A percentile compares a stretch with the other conserved stretches of the same genome.
These are phyloP conservation scores for Microctonus brassicae DNA, from an alignment of 2,888 invertebrate species.

Conservation along the genomic window DNA sequence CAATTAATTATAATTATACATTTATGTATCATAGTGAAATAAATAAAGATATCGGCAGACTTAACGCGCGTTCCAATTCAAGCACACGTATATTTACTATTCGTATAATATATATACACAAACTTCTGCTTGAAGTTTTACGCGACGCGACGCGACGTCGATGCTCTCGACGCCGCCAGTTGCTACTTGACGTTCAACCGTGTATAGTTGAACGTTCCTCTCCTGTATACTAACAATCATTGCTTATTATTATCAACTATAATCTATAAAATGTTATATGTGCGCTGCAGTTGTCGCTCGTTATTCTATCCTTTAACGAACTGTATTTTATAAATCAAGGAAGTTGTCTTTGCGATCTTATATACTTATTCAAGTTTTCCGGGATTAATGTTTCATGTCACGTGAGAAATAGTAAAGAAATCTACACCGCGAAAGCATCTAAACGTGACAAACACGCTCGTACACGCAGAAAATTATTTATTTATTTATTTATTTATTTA, in stretches of 20 bases:
- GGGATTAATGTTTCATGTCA: not conserved
- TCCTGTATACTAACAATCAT: too few relatives aligned
- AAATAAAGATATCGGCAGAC: slow-evolving; percentile 49
- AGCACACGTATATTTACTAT: not conserved
- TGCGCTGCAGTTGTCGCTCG: not conserved
- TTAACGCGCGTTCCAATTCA: slow-evolving; percentile 26
- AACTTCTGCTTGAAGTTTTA: not conserved
- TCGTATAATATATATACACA: not conserved
- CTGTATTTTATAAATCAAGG: not conserved
- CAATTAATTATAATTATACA: too few relatives aligned
- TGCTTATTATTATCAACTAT: not conserved
- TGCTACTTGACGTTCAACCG: slow-evolving; percentile 47
- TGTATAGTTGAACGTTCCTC: slow-evolving; percentile 49
- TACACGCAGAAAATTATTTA: not conserved
- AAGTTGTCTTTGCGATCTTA: not conserved
- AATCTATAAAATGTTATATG: not conserved
- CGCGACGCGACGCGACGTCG: slow-evolving; percentile 8
- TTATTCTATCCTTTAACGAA: not conserved
- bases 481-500: not conserved
- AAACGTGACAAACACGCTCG: not conserved
- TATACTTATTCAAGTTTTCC: not conserved
- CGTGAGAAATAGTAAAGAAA: not conserved
- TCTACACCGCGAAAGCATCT: not conserved
- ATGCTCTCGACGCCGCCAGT: slow-evolving; percentile 42
- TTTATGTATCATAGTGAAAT: slow-evolving; percentile 46